phyloP scores from a whole-genome alignment of 37 sponge, comb jelly and placozoan genomes.

The Cladorhizidae sp. region DNA sequence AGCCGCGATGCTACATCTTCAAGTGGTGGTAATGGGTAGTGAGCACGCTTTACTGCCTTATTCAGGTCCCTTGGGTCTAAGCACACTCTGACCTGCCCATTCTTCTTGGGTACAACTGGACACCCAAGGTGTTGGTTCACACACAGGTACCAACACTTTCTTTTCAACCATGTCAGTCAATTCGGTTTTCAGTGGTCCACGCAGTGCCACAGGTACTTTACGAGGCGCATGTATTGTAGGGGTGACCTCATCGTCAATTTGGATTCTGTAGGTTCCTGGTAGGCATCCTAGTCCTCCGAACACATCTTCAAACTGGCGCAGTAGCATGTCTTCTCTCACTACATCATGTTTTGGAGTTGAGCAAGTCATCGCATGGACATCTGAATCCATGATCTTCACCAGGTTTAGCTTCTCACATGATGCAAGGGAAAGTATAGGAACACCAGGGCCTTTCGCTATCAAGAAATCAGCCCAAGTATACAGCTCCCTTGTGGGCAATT shows the following conservation, averaged over 20 bases:
- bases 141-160: conserved; percentile 50
- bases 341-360: too few relatives aligned
- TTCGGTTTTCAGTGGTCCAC: conserved; percentile 9
- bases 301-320: conserved; percentile 1
- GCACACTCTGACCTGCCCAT: conserved; percentile 57
- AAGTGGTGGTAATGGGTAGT: conserved; percentile 60
- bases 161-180: conserved; percentile 43
- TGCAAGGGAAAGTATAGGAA: too few relatives aligned
- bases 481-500: too few relatives aligned
- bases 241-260: not conserved
- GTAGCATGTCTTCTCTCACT: not conserved
- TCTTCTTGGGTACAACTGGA: conserved; percentile 43
- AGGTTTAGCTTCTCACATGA: too few relatives aligned
- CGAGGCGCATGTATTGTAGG: conserved; percentile 48
- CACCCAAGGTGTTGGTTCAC: conserved; percentile 60
- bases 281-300: conserved; percentile 50
- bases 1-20: too few relatives aligned
- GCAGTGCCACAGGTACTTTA: conserved; percentile 31
- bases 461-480: too few relatives aligned
- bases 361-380: too few relatives aligned
- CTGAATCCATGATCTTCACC: too few relatives aligned
- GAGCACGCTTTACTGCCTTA: conserved; percentile 48
- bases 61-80: conserved; percentile 60
- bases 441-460: too few relatives aligned
- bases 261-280: conserved; percentile 42